Evolutionary conservation across 2,797 vertebrate genomes (phyloP).

Genomic region (Pterois miles): DNA sequence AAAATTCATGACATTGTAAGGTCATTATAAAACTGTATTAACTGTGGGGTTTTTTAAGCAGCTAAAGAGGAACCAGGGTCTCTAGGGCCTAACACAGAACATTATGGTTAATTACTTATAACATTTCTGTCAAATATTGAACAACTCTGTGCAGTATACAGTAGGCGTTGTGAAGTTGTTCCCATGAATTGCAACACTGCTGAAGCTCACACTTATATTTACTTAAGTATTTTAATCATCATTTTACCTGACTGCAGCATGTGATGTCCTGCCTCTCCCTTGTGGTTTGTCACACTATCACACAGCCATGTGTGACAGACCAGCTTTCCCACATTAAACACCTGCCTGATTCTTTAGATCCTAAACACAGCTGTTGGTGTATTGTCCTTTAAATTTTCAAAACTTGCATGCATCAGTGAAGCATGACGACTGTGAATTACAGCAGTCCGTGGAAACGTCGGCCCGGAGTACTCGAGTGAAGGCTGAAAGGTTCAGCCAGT

Average conservation of each 20-base stretch:
- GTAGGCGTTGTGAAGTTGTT: not conserved
- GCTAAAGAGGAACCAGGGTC: too few relatives aligned
- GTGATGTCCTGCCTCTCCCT: not conserved
- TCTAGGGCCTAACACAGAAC: not conserved
- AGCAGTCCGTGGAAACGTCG: not conserved
- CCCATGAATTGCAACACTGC: not conserved
- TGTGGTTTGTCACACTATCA: not conserved
- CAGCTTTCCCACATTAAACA: not conserved
- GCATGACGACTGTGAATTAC: not conserved
- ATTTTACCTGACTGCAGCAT: constrained; percentile 17
- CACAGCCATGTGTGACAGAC: not conserved
- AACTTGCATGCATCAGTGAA: not conserved
- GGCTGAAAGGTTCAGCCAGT: constrained; percentile 24
- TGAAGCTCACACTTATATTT: not conserved
- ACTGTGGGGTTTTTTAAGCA: not conserved
- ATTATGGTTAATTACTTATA: too few relatives aligned
- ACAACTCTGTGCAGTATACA: not conserved
- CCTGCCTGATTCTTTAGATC: not conserved
- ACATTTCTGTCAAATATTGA: not conserved
- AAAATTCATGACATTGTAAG: not conserved
- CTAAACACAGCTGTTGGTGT: constrained; percentile 1
- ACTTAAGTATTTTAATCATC: not conserved
- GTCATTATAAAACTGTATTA: not conserved
- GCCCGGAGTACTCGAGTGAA: constrained; percentile 13
- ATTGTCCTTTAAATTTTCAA: not conserved